phyloP scores from a whole-genome alignment of 2,797 vertebrate genomes.

The Stomatorhinus walkeri region DNA sequence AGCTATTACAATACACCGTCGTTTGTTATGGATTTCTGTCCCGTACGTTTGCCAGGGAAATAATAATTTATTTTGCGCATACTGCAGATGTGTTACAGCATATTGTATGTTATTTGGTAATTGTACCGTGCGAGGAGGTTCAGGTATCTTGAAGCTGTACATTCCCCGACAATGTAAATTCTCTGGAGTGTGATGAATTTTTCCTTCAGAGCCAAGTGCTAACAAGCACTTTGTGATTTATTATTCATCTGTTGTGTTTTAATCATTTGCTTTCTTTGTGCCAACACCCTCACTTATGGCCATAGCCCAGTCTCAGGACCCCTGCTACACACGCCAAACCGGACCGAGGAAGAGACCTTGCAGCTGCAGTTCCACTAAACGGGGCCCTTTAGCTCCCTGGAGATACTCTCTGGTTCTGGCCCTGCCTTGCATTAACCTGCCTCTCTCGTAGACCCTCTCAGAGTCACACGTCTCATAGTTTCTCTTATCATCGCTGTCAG shows the following conservation, averaged over 20 bases:
- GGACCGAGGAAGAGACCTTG: constrained; percentile 48
- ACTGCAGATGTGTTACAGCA: neutral
- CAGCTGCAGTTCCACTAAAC: constrained; percentile 32
- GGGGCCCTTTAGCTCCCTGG: constrained; percentile 43
- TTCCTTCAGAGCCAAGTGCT: constrained; percentile 38
- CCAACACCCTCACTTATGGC: constrained; percentile 48
- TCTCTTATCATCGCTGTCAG: constrained; percentile 44
- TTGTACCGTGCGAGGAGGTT: constrained; percentile 60
- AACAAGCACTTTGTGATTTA: constrained; percentile 56
- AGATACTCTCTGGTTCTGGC: constrained; percentile 38
- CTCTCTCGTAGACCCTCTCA: constrained; percentile 51
- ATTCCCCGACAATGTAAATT: constrained; percentile 61
- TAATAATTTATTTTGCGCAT: neutral
- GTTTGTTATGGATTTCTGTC: constrained; percentile 30
- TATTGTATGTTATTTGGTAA: constrained; percentile 28
- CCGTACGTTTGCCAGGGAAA: neutral
- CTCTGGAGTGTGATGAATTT: constrained; percentile 59
- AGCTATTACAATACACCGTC: constrained; percentile 15
- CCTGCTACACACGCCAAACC: constrained; percentile 31
- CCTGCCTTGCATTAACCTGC: constrained; percentile 55
- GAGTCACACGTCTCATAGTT: constrained; percentile 44
- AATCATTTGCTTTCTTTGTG: constrained; percentile 30
- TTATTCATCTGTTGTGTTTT: constrained; percentile 55
- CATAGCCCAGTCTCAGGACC: constrained; percentile 36
- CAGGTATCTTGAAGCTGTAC: constrained; percentile 49